These are phyloP conservation scores for Lathronympha strigana DNA, from an alignment of 2,888 invertebrate genomes.

Conservation along the genomic window DNA sequence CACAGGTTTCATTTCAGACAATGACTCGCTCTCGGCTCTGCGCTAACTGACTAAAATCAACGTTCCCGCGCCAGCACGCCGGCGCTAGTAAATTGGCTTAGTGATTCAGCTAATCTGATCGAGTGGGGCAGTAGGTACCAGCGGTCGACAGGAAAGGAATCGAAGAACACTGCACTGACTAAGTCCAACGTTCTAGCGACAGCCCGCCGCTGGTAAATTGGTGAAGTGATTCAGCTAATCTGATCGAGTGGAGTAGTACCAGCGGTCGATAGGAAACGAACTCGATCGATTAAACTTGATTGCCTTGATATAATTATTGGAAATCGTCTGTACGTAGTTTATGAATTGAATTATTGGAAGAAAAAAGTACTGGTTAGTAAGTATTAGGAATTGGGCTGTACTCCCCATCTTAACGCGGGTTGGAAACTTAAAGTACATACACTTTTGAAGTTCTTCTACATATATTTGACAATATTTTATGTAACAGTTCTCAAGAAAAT, in stretches of 20 bases:
- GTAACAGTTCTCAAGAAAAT: too few species aligned
- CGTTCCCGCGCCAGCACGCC: constrained; percentile 7
- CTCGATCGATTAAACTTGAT: too few species aligned
- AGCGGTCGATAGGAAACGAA: background rate
- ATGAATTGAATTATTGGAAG: too few species aligned
- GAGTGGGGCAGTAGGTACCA: background rate
- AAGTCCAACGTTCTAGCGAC: constrained; percentile 11
- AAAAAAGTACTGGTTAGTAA: too few species aligned
- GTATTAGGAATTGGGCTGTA: too few species aligned
- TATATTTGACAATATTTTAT: too few species aligned
- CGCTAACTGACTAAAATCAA: constrained; percentile 20
- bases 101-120: background rate
- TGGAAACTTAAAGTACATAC: too few species aligned
- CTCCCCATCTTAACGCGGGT: too few species aligned
- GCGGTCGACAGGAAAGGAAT: background rate
- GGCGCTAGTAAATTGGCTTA: background rate
- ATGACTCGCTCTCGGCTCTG: constrained; percentile 14
- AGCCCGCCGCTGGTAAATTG: constrained; percentile 1
- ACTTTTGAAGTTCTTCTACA: too few species aligned
- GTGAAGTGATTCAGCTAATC: background rate
- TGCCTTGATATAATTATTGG: too few species aligned
- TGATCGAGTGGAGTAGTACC: background rate
- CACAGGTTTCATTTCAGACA: constrained; percentile 17
- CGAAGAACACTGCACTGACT: constrained; percentile 5
- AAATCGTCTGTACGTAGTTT: too few species aligned